These are phyloP conservation scores for Aphaenogaster rudis DNA, from an alignment of 1,140 invertebrate genomes.

Conservation along the genomic window DNA sequence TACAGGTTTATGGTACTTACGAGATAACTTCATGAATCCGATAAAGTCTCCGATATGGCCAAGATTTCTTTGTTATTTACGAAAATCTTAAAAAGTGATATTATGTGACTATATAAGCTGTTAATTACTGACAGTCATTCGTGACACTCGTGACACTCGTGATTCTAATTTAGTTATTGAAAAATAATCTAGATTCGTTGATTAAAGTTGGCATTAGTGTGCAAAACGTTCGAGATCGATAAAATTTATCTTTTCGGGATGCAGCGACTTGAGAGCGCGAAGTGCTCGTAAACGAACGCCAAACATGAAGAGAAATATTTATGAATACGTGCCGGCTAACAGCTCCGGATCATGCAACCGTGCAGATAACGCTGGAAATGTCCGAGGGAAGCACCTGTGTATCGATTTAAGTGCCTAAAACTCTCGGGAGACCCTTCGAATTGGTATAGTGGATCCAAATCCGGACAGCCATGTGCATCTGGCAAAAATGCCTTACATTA, in stretches of 20 bases:
- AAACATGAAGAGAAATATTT: slow-evolving; percentile 78
- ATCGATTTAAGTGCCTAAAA: slow-evolving; percentile 73
- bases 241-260: slow-evolving; percentile 70
- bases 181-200: slow-evolving; percentile 14
- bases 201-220: slow-evolving; percentile 42
- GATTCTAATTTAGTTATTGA: neutral
- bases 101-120: neutral
- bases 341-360: slow-evolving; percentile 76
- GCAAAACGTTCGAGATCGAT: slow-evolving; percentile 48
- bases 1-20: slow-evolving; percentile 23
- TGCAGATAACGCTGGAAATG: slow-evolving; percentile 74
- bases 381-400: slow-evolving; percentile 69
- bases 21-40: slow-evolving; percentile 34
- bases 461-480: slow-evolving; percentile 28
- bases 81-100: neutral
- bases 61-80: neutral
- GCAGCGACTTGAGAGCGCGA: slow-evolving; percentile 27
- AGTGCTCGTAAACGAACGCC: slow-evolving; percentile 37
- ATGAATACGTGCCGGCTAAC: slow-evolving; percentile 80
- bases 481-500: slow-evolving; percentile 39
- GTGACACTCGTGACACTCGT: neutral
- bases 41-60: neutral
- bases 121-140: neutral
- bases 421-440: slow-evolving; percentile 18
- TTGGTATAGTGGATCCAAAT: slow-evolving; percentile 23